Conservation (phyloP, 1,140 invertebrate species). For the Euwallacea similis region DNA sequence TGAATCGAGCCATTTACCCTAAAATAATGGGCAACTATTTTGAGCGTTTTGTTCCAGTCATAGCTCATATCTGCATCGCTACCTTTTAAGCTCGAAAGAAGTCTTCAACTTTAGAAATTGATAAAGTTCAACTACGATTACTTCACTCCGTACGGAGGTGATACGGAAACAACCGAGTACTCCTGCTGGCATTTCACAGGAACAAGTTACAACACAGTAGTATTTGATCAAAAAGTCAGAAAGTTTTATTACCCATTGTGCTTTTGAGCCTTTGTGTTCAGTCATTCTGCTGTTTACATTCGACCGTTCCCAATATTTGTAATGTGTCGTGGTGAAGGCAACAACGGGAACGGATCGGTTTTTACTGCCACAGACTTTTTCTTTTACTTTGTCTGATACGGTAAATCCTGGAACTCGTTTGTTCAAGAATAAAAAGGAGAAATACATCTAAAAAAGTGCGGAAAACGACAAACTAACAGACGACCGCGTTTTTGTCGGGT, state of each 20-base stretch:
- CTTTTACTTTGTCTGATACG: constrained; percentile 22
- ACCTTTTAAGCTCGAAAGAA: too few species aligned
- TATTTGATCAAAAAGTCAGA: not conserved
- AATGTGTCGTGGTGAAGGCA: constrained; percentile 25
- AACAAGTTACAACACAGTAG: too few species aligned
- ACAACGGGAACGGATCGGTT: constrained; percentile 26
- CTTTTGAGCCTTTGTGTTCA: constrained; percentile 14
- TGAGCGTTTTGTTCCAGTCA: not conserved
- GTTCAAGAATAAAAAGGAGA: constrained; percentile 10
- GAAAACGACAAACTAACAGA: constrained; percentile 21
- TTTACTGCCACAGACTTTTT: constrained; percentile 23
- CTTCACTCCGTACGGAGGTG: too few species aligned
- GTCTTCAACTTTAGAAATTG: too few species aligned
- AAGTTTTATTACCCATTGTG: constrained; percentile 20
- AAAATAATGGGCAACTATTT: not conserved
- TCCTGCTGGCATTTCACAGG: too few species aligned
- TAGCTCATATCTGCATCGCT: too few species aligned
- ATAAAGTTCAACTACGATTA: too few species aligned
- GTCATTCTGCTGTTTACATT: constrained; percentile 17
- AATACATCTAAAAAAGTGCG: constrained; percentile 6
- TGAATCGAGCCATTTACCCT: not conserved
- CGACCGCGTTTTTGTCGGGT: constrained; percentile 10
- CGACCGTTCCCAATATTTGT: constrained; percentile 26
- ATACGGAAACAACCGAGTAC: too few species aligned
- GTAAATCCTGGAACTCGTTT: constrained; percentile 24